Evolutionary conservation across 2,797 vertebrate species (phyloP), one percentile per base, ranked within the genome.

Genomic region (Pelochelys cantorii): DNA sequence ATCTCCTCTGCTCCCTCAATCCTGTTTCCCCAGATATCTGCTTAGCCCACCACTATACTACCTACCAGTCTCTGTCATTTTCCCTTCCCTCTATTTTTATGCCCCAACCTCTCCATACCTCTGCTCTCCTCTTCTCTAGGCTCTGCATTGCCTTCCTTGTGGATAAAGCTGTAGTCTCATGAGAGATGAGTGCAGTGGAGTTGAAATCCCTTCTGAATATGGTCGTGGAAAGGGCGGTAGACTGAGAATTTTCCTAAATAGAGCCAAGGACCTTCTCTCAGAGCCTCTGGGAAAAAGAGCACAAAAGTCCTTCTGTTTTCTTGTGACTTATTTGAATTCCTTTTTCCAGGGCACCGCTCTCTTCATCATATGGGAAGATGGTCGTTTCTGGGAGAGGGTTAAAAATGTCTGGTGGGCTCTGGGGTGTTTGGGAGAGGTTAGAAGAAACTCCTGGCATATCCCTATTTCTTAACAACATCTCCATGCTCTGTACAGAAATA

Each of bases 401-500:
- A 84, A 57, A 23, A 42, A 86, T 82, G 25, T 77, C 54, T 53
- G 54, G 59, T 83, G 81, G n/a, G 52, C 57, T 95, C 92, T 55
- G 86, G 85, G 87, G 56, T 68, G 62, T 4, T 89, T 83, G 75
- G 55, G 54, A 31, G 68, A 37, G 62, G 53, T 90, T 31, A 90
- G 56, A 56, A 84, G 78, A 31, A 31, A 20, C 0, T 0, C 81
- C 93, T 82, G 83, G 62, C n/a, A 17, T 48, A 54, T 85, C 7
- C 57, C 27, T 12, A 0, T 78, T 94, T 71, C 23, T 62, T 95
- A 89, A 94, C 87, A 90, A 97, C 85, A 34, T 94, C 85, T 92
- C 23, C 88, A 11, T 97, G 3, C 94, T 95, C 94, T 83, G 31
- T 98, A 97, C 98, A 99, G 99, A 99, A 99, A 98, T 99, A 99